Conservation (phyloP, 30 jellyfish, hydroid and myxozoan genomes). For the Aurelia sp. region DNA sequence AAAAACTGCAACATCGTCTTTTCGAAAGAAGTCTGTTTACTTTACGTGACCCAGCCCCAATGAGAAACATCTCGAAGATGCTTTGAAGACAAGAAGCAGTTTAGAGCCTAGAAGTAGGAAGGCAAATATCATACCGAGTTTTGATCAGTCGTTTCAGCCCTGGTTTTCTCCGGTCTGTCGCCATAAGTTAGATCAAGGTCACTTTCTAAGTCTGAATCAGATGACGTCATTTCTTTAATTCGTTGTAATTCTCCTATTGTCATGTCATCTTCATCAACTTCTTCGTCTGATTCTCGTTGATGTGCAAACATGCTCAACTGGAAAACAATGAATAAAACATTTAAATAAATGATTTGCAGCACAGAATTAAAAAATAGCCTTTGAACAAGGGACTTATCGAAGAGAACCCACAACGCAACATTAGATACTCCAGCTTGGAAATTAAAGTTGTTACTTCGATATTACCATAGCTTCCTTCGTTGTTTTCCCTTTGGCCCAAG, state of each 20-base stretch:
- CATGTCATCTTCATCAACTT: conserved; percentile 92
- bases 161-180: conserved; percentile 48
- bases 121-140: conserved; percentile 35
- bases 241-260: conserved; percentile 93
- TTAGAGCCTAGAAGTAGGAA: too few species aligned
- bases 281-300: conserved; percentile 94
- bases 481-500: too few species aligned
- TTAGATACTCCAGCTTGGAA: too few species aligned
- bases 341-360: not conserved
- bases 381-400: not conserved
- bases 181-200: conserved; percentile 82
- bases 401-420: too few species aligned
- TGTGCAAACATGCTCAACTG: conserved; percentile 91
- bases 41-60: too few species aligned
- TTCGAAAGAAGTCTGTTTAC: too few species aligned
- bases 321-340: not conserved
- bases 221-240: conserved; percentile 83
- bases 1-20: too few species aligned
- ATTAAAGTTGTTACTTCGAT: too few species aligned
- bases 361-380: not conserved
- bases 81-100: too few species aligned
- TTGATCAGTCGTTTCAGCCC: conserved; percentile 22
- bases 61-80: too few species aligned
- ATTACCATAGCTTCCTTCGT: too few species aligned
- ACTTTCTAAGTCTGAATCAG: conserved; percentile 81